phyloP scores from a whole-genome alignment of 2,113 vertebrate species.

The Acanthochromis polyacanthus region DNA sequence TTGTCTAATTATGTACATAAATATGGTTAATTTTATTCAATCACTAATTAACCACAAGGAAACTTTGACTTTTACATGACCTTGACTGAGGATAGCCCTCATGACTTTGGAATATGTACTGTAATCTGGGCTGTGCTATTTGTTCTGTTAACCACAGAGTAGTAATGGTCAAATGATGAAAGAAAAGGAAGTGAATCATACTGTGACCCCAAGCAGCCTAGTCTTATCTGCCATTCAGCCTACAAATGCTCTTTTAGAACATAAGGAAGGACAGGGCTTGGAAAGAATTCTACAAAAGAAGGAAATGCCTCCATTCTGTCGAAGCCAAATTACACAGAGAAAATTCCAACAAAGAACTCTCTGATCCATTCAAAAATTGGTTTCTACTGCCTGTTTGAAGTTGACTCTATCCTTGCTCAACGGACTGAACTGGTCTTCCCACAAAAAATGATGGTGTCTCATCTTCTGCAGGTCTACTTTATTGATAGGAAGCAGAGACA shows the following conservation, averaged over 20 bases:
- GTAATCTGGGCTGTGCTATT: background rate
- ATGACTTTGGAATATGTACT: background rate
- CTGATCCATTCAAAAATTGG: slow-evolving; percentile 8
- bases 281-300: slow-evolving; percentile 8
- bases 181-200: background rate
- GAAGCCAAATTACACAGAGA: slow-evolving; percentile 32
- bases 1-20: no score
- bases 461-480: background rate
- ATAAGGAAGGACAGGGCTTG: slow-evolving; percentile 23
- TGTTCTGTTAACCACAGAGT: background rate
- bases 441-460: background rate
- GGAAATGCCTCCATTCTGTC: slow-evolving; percentile 14
- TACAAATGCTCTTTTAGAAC: slow-evolving; percentile 17
- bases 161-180: background rate
- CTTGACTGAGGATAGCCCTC: no score
- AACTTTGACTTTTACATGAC: no score
- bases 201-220: slow-evolving; percentile 2
- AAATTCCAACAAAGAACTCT: background rate
- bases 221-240: slow-evolving; percentile 7
- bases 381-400: background rate
- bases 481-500: background rate
- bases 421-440: background rate
- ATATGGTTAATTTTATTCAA: no score
- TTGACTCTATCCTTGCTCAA: background rate
- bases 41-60: no score